phyloP scores from a whole-genome alignment of 2,888 invertebrate genomes.

The Himalopsyche japonica region DNA sequence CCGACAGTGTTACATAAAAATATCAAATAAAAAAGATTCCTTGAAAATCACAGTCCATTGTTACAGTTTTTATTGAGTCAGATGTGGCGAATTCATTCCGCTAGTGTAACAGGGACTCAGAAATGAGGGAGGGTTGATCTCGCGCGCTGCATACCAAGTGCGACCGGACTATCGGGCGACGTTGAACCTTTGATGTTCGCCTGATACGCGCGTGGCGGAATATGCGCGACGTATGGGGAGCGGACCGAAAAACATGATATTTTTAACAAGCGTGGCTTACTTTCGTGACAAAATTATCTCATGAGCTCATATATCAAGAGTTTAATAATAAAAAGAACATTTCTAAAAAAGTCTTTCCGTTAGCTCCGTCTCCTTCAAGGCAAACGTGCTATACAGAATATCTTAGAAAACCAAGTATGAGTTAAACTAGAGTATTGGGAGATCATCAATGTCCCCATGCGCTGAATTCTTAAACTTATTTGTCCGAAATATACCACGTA shows the following conservation, averaged over 20 bases:
- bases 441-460: too few species aligned
- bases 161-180: background rate
- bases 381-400: too few species aligned
- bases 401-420: too few species aligned
- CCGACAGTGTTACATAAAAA: background rate
- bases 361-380: too few species aligned
- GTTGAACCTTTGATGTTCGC: background rate
- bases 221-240: background rate
- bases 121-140: background rate
- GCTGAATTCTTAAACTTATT: too few species aligned
- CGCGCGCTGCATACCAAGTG: conserved; percentile 14
- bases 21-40: background rate
- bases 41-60: background rate
- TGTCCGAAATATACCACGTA: too few species aligned
- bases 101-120: background rate
- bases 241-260: background rate
- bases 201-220: background rate
- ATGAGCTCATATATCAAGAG: background rate
- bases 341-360: background rate
- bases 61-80: background rate
- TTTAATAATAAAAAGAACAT: background rate
- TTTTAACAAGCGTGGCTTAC: background rate
- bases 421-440: too few species aligned
- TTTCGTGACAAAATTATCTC: background rate
- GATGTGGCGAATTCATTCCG: background rate